A percentile compares a stretch with the other conserved stretches of the same genome.
Evolutionary conservation across 2,113 vertebrate genomes (phyloP).

Genomic region (Lasiurus borealis): DNA sequence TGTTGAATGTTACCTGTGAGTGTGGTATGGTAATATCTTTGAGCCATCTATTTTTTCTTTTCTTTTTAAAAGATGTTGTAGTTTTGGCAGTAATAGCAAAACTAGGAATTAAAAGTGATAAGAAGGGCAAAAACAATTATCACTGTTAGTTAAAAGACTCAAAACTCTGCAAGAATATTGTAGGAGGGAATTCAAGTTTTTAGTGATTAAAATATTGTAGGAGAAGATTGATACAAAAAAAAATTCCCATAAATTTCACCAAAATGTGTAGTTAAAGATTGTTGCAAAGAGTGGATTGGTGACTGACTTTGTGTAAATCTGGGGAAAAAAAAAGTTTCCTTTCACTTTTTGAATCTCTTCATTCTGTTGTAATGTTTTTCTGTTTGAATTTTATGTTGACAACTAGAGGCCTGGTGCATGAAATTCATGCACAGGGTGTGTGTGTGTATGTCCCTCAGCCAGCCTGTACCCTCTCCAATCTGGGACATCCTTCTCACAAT

Average conservation of each 20-base stretch:
- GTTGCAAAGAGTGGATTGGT: background rate
- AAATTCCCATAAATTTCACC: background rate
- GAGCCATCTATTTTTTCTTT: background rate
- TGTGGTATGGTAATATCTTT: conserved; percentile 55
- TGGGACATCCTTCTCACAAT: no score
- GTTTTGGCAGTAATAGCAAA: conserved; percentile 46
- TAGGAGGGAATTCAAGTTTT: conserved; percentile 33
- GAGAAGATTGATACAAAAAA: conserved; percentile 9
- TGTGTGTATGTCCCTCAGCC: no score
- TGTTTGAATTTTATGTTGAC: conserved; percentile 44
- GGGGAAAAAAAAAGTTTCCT: conserved; percentile 3
- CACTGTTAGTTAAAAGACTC: background rate
- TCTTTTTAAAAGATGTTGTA: conserved; percentile 57
- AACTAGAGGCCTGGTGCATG: no score
- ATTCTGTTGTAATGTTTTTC: conserved; percentile 13
- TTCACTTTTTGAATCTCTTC: conserved; percentile 47
- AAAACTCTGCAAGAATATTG: background rate
- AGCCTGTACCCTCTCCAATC: no score
- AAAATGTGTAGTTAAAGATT: conserved; percentile 25
- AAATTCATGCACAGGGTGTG: no score
- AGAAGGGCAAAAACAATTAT: background rate
- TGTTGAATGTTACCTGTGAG: conserved; percentile 62
- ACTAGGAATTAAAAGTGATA: conserved; percentile 47
- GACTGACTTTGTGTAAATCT: background rate
- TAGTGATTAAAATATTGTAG: conserved; percentile 12